Evolutionary conservation across 2,888 invertebrate species (phyloP).

Genomic region (Meandrusa payeni): DNA sequence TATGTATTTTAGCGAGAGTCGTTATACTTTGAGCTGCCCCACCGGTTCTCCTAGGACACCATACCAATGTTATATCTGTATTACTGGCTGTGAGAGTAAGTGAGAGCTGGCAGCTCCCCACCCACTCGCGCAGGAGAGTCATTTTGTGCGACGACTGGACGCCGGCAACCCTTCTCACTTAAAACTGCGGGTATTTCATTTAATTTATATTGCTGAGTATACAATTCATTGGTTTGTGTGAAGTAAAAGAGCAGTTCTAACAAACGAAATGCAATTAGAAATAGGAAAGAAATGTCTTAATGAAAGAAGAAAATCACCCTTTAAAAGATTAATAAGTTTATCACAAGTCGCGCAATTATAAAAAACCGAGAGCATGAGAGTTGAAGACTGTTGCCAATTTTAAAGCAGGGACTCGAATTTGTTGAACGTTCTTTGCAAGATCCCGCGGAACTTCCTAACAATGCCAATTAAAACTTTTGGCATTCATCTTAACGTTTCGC

Average conservation of each 20-base stretch:
- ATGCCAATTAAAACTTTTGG: conserved; percentile 31
- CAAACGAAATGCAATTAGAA: too few relatives aligned
- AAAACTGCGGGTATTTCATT: conserved; percentile 10
- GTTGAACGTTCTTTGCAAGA: conserved; percentile 17
- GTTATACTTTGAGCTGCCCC: too few relatives aligned
- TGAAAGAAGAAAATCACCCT: neutral
- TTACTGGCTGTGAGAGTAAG: neutral
- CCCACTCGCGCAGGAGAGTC: neutral
- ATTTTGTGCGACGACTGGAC: conserved; percentile 1
- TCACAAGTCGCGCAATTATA: conserved; percentile 13
- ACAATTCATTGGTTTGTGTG: too few relatives aligned
- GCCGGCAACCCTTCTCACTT: conserved; percentile 9
- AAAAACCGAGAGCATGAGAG: conserved; percentile 19
- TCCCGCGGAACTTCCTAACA: conserved; percentile 24
- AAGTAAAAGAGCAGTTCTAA: too few relatives aligned
- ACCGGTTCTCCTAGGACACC: too few relatives aligned
- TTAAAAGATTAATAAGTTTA: conserved; percentile 6
- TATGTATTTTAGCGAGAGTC: too few relatives aligned
- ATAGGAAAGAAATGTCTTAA: too few relatives aligned
- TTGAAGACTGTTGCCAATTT: conserved; percentile 22
- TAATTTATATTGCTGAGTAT: too few relatives aligned
- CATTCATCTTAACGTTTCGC: conserved; percentile 23
- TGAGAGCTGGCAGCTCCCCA: too few relatives aligned
- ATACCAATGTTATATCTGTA: conserved; percentile 1
- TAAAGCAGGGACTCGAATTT: conserved; percentile 17